phyloP scores from a whole-genome alignment of 2,888 invertebrate species.

The Brassicogethes aeneus region DNA sequence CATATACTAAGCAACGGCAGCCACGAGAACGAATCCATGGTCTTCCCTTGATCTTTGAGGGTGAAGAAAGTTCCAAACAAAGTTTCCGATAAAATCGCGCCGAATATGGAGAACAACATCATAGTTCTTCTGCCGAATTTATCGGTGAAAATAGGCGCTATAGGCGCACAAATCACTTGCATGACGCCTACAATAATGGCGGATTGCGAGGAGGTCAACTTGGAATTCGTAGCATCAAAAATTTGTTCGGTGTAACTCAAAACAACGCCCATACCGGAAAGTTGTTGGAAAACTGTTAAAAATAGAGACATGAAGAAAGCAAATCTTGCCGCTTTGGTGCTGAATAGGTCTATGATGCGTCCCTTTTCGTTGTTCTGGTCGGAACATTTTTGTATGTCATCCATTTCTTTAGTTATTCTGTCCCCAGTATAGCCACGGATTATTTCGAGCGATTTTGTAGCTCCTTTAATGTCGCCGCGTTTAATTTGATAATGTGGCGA shows the following conservation, averaged over 20 bases:
- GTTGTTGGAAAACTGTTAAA: no score
- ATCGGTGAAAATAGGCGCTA: neutral
- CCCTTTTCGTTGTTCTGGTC: no score
- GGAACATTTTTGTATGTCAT: no score
- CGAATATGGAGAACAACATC: slow-evolving; percentile 4
- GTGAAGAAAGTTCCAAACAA: slow-evolving; percentile 52
- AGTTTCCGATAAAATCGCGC: neutral
- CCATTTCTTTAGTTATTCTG: no score
- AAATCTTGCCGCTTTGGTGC: no score
- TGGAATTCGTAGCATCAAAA: slow-evolving; percentile 41
- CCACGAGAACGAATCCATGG: slow-evolving; percentile 48
- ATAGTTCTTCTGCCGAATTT: neutral
- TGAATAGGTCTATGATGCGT: no score
- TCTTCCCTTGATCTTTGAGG: slow-evolving; percentile 46
- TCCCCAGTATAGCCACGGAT: no score
- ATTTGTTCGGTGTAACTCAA: slow-evolving; percentile 38
- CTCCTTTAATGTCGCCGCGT: no score
- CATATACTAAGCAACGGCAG: slow-evolving; percentile 50
- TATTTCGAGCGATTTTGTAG: no score
- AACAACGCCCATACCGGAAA: slow-evolving; percentile 11
- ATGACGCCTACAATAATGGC: slow-evolving; percentile 33
- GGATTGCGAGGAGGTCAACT: slow-evolving; percentile 34
- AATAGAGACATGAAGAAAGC: no score
- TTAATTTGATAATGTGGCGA: no score
- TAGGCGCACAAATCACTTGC: slow-evolving; percentile 1